Conservation (phyloP, 2,113 vertebrate genomes). For the Dasyurus viverrinus region DNA sequence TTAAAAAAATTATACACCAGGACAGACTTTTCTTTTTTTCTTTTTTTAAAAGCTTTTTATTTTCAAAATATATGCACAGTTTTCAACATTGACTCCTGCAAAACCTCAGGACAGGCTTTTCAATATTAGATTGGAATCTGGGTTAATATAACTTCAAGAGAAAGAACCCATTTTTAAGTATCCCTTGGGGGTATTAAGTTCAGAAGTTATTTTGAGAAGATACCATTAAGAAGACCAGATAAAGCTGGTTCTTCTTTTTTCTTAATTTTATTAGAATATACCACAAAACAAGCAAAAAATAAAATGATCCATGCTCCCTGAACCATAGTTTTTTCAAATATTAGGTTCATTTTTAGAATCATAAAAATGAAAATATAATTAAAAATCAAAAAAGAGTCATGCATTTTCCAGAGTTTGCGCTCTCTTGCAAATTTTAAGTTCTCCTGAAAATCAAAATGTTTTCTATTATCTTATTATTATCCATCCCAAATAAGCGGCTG, state of each 20-base stretch:
- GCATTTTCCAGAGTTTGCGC: neutral
- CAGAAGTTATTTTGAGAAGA: conserved; percentile 24
- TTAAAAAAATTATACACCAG: neutral
- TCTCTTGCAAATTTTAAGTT: neutral
- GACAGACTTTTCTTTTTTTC: too few species aligned
- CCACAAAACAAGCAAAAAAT: conserved; percentile 18
- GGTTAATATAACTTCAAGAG: conserved; percentile 20
- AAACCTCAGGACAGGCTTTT: neutral
- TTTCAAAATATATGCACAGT: too few species aligned
- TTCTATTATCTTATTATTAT: neutral
- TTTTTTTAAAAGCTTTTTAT: conserved; percentile 1
- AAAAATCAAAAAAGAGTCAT: neutral
- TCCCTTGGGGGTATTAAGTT: conserved; percentile 25
- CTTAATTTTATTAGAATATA: conserved; percentile 30
- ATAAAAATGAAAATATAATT: conserved; percentile 40
- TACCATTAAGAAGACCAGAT: neutral
- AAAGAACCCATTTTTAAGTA: conserved; percentile 13
- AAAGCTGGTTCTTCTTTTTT: conserved; percentile 21
- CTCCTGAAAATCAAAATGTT: neutral
- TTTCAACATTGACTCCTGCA: too few species aligned
- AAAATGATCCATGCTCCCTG: neutral
- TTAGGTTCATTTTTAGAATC: conserved; percentile 22
- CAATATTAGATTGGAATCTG: conserved; percentile 37
- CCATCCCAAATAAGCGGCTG: neutral
- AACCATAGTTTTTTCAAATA: neutral